Conservation (phyloP, 2,888 invertebrate species). For the Epistrophella euchroma region DNA sequence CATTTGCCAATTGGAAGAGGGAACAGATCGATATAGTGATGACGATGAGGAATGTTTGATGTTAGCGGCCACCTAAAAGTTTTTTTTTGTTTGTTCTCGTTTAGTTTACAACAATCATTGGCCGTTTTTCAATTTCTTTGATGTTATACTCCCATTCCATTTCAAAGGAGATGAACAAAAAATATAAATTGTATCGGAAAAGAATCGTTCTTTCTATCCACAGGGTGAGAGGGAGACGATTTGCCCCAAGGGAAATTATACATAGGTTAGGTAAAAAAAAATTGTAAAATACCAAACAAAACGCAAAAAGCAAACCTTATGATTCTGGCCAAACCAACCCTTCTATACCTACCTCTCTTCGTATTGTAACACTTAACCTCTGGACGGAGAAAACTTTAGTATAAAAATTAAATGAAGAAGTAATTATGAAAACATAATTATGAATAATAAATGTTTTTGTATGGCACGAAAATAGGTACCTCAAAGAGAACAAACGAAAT, state of each 20-base stretch:
- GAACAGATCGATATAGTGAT: slow-evolving; percentile 53
- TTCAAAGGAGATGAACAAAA: slow-evolving; percentile 18
- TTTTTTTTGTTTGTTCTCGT: not conserved
- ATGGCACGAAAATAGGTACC: slow-evolving; percentile 35
- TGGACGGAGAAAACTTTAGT: not conserved
- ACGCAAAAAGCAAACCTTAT: not conserved
- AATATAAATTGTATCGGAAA: slow-evolving; percentile 60
- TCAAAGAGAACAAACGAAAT: slow-evolving; percentile 40
- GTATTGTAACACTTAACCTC: not conserved
- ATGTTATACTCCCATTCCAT: slow-evolving; percentile 22
- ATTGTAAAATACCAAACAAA: not conserved
- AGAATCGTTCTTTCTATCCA: slow-evolving; percentile 41
- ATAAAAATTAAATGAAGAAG: slow-evolving; percentile 51
- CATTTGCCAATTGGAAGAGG: slow-evolving; percentile 73
- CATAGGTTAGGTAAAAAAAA: not conserved
- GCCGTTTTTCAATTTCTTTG: slow-evolving; percentile 48
- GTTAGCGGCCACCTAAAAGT: slow-evolving; percentile 41
- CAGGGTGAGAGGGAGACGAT: not conserved
- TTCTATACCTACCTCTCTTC: not conserved
- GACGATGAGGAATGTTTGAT: slow-evolving; percentile 66
- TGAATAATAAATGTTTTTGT: slow-evolving; percentile 46
- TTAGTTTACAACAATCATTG: slow-evolving; percentile 28
- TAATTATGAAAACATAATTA: slow-evolving; percentile 69
- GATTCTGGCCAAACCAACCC: not conserved
- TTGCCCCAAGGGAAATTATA: slow-evolving; percentile 61